Base-by-base conservation (phyloP, 2,888 invertebrate genomes). In the Urechis unicinctus region DNA sequence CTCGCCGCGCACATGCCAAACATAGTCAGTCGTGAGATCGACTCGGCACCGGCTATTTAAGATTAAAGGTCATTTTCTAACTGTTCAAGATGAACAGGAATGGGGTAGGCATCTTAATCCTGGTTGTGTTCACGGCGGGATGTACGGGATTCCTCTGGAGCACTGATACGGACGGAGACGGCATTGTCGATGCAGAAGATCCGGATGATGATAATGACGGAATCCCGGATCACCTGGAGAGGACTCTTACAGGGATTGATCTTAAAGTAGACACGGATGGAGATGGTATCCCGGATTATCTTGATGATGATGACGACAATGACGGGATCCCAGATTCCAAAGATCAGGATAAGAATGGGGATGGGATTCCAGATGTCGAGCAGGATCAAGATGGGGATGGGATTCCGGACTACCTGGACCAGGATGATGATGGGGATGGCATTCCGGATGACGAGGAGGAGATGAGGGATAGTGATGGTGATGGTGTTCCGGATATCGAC, bases 341-440 rank as follows among this genome's bases (percentile, higher is more conserved):
- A 22, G 50, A 50, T 22, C 17, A 43, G 25, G 56, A 56, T 28
- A 26, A 52, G 22, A 52, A 59, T 43, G 50, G 49, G 26, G 47
- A 59, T 30, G 57, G 57, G n/a, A 36, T 50, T 25, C 36, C 52
- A 4, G 57, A 57, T 44, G 22, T 28, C n/a, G 25, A 29, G n/a
- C 53, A 63, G 24, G 66, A 66, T 57, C 47, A 52, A 17, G 60
- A 68, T 50, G 60, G 53, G 22, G 62, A 64, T 51, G 63, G 64
- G 3, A 64, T 66, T 29, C 61, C 64, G 1, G 64, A 67, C 49
- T 45, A 57, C 21, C 29, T 50, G 57, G 57, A 57, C 26, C 25
- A 51, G 60, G 31, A 72, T 68, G 54, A 58, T 55, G 53, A 71
- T 68, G n/a, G n/a, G n/a, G n/a, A n/a, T n/a, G n/a, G n/a, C n/a